Evolutionary conservation across 2,797 vertebrate genomes (phyloP).

Genomic region (Spondyliosoma cantharus): DNA sequence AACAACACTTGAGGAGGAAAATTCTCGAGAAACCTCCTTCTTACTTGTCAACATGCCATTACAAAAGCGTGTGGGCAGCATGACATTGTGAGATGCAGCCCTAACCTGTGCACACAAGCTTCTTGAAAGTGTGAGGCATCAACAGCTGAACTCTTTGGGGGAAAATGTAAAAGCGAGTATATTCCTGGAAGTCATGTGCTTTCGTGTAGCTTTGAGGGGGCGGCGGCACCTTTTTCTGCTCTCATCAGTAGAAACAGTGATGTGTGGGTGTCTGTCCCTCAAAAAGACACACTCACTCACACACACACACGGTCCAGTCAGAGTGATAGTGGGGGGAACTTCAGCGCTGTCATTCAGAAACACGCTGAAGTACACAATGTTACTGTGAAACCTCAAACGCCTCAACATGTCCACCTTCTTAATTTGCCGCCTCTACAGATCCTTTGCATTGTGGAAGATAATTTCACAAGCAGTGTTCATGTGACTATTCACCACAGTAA

Average conservation of each 20-base stretch:
- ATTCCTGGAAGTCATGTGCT: slow-evolving; percentile 79
- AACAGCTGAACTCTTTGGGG: slow-evolving; percentile 22
- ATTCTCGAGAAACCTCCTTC: not conserved
- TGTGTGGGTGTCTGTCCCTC: slow-evolving; percentile 62
- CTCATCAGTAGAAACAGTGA: slow-evolving; percentile 59
- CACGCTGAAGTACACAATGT: not conserved
- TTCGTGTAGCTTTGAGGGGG: slow-evolving; percentile 50
- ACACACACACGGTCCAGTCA: slow-evolving; percentile 48
- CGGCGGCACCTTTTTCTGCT: slow-evolving; percentile 50
- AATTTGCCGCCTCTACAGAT: not conserved
- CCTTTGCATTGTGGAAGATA: not conserved
- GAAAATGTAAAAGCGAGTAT: slow-evolving; percentile 30
- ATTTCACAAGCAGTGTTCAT: not conserved
- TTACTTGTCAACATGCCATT: not conserved
- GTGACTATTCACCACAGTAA: not conserved
- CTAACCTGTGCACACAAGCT: not conserved
- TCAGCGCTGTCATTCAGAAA: slow-evolving; percentile 63
- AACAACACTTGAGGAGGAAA: too few relatives aligned
- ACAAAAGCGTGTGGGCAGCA: not conserved
- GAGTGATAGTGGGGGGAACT: slow-evolving; percentile 49
- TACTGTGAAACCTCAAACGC: slow-evolving; percentile 1
- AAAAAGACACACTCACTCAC: slow-evolving; percentile 4
- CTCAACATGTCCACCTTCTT: slow-evolving; percentile 12
- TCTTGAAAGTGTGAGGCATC: slow-evolving; percentile 52
- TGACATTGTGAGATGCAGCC: not conserved